phyloP scores from a whole-genome alignment of 2,113 vertebrate species.

The Urocynchramus pylzowi region DNA sequence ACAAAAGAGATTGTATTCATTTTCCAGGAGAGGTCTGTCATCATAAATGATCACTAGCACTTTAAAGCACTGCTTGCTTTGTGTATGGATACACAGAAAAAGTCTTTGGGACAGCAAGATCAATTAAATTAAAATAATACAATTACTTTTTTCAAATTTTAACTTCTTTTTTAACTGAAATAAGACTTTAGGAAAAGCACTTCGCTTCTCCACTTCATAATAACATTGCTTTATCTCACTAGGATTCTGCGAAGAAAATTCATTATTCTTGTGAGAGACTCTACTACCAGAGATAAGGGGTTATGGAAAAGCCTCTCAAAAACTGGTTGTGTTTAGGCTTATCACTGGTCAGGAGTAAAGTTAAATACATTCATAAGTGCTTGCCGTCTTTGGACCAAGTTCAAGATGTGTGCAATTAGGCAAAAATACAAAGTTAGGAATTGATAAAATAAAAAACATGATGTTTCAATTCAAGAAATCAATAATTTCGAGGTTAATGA shows the following conservation, averaged over 20 bases:
- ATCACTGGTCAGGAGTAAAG: not conserved
- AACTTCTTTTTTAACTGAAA: constrained; percentile 1
- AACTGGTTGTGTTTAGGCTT: not conserved
- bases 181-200: not conserved
- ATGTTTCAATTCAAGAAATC: not conserved
- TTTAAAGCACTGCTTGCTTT: not conserved
- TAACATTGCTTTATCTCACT: constrained; percentile 30
- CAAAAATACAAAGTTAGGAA: not conserved
- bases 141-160: not conserved
- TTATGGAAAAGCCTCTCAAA: constrained; percentile 7
- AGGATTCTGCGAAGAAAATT: constrained; percentile 37
- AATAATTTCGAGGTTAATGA: not conserved
- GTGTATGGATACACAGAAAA: not conserved
- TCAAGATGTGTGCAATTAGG: not conserved
- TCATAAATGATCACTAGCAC: not conserved
- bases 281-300: constrained; percentile 1
- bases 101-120: not conserved
- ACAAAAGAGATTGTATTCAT: not conserved
- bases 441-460: not conserved
- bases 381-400: not conserved
- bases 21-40: not conserved
- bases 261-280: constrained; percentile 37
- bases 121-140: constrained; percentile 20
- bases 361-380: not conserved
- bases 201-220: constrained; percentile 18